Evolutionary conservation across 2,113 vertebrate genomes (phyloP), one percentile per base, ranked within the genome.

Genomic region (Forbesichthys agassizii): DNA sequence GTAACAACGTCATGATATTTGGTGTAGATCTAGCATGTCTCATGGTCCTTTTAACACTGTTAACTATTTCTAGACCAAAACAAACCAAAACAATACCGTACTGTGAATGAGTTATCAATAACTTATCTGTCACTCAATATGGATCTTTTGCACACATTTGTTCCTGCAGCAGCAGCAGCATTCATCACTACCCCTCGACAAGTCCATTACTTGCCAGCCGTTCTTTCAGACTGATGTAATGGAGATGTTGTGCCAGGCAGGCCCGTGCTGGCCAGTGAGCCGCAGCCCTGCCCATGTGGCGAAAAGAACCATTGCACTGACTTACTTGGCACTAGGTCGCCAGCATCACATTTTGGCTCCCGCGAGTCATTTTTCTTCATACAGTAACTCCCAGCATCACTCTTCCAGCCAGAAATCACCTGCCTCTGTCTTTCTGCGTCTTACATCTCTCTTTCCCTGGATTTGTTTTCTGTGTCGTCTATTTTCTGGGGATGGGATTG

Each of bases 131-230:
- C 36, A 8, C n/a, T 14, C 11, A 5, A n/a, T 53, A 53, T 70
- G 61, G 52, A 78, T 70, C 55, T 60, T 68, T 65, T 74, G 18
- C 67, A 61, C 27, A 8, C 82, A 82, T 68, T 1, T 61, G 56
- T 48, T 71, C 42, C 47, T 48, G 67, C 42, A 53, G 67, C 20
- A 20, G 20, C 20, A 20, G 20, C 69, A 55, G 56, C 72, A 69
- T 65, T 74, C 49, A 71, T 75, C 33, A 18, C 79, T 85, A 63
- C 63, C 78, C 71, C 70, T 82, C 62, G 20, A 46, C 75, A 64
- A 18, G 65, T 80, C 60, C 79, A 75, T 78, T 75, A 89, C 88
- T 86, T 77, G 79, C 86, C 85, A 81, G 68, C 71, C 85, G 82
- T 61, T 89, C 79, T 49, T 64, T 84, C 59, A 75, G 70, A 84